Base-by-base conservation (phyloP, 2,888 invertebrate genomes). In the Synanthedon formicaeformis region DNA sequence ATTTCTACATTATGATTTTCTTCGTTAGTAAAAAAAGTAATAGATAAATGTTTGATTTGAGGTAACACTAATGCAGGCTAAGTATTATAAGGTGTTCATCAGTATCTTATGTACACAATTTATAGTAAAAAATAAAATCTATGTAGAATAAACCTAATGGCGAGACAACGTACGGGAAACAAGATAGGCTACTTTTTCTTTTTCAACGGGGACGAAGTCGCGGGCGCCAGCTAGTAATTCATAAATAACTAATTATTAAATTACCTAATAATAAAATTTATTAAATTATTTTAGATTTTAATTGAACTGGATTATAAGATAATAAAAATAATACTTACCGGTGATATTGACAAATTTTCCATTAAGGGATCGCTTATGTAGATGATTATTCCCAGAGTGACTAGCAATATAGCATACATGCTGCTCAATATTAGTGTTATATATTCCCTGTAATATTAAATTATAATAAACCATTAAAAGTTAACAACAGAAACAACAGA, bases 361-460 rank as follows among this genome's bases (percentile, higher is more conserved):
- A 88, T 59, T 53, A 92, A 81, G 50, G 91, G 78, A 65, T 92
- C 92, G 51, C 89, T 88, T 40, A 92, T 69, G 63, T 92, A 91
- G 40, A 93, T 81, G 3, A 93, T 90, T 6, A 91, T 61, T 40
- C 93, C 93, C 27, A 92, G 72, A 23, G 92, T 91, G 4, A 93
- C 88, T 56, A 93, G 71, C 60, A 92, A 84, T 58, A 93, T 88
- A 48, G 92, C 92, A 64, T 93, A 93, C 63, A 92, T 89, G 56
- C 90, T 89, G 68, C 93, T 92, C 60, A 91, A 71, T 52, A 91
- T 89, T 51, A 89, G 81, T 3, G 91, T 89, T 58, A 91, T 67
- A 64, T 90, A 89, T 64, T 87, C 85, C 60, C 92, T 92, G 83
- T 55, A 88, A 86, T 34, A 55, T 52, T 8, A 48, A 34, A 40